phyloP scores from a whole-genome alignment of 2,113 vertebrate genomes.

The Seriola aureovittata region DNA sequence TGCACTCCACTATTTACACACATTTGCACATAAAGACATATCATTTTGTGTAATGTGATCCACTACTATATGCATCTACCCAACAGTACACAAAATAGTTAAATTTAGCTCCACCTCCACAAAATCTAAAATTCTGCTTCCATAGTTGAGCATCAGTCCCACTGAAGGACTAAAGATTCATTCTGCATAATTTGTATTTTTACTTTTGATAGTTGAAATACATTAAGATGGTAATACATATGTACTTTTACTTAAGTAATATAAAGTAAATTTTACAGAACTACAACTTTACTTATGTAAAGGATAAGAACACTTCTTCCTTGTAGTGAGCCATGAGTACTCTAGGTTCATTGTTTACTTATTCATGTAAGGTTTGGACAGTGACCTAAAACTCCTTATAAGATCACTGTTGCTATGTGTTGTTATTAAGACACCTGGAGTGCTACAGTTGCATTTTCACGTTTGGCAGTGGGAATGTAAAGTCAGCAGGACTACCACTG shows the following conservation, averaged over 20 bases:
- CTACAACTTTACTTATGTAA: neutral
- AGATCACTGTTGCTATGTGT: too few relatives aligned
- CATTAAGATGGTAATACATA: too few relatives aligned
- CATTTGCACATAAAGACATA: too few relatives aligned
- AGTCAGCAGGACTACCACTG: neutral
- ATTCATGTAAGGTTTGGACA: neutral
- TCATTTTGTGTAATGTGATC: neutral
- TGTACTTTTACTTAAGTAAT: neutral
- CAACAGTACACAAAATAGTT: neutral
- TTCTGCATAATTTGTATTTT: neutral
- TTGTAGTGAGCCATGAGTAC: neutral
- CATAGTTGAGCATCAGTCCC: neutral
- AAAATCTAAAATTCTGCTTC: neutral
- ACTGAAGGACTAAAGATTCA: neutral
- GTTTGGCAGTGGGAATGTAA: neutral
- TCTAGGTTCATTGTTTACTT: neutral
- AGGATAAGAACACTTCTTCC: neutral
- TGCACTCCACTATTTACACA: too few relatives aligned
- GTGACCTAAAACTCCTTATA: too few relatives aligned
- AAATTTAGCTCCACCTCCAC: neutral
- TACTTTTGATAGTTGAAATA: neutral
- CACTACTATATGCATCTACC: neutral
- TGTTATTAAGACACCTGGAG: neutral
- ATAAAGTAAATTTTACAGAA: too few relatives aligned
- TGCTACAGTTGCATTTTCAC: neutral